A percentile compares a stretch with the other conserved stretches of the same genome.
Evolutionary conservation across 2,888 invertebrate genomes (phyloP).

Genomic region (Thereva nobilitata): DNA sequence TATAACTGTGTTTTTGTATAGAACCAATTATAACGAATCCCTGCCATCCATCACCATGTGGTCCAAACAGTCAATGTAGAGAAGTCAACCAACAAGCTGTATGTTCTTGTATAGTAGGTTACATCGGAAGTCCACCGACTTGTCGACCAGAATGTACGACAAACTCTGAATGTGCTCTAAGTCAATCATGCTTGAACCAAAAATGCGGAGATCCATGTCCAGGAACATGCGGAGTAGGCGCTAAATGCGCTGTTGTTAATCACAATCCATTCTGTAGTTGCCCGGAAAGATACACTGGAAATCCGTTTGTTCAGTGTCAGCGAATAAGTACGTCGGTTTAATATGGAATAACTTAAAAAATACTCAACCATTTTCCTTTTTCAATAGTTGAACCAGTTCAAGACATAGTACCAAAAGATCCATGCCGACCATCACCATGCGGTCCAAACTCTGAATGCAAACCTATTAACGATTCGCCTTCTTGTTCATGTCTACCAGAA

Average conservation of each 20-base stretch:
- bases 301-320: constrained; percentile 67
- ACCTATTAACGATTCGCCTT: constrained; percentile 66
- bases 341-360: too few species aligned
- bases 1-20: constrained; percentile 47
- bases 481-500: constrained; percentile 65
- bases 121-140: constrained; percentile 71
- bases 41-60: constrained; percentile 73
- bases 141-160: constrained; percentile 74
- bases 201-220: constrained; percentile 77
- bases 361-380: neutral
- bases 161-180: constrained; percentile 70
- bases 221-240: constrained; percentile 73
- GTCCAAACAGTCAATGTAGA: constrained; percentile 71
- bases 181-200: constrained; percentile 71
- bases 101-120: constrained; percentile 68
- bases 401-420: constrained; percentile 56
- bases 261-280: constrained; percentile 76
- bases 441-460: constrained; percentile 68
- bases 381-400: constrained; percentile 43
- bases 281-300: constrained; percentile 68
- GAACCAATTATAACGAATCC: constrained; percentile 62
- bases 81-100: constrained; percentile 67
- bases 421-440: constrained; percentile 69
- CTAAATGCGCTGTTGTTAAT: constrained; percentile 72
- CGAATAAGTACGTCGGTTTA: constrained; percentile 30